These are phyloP conservation scores for Loriculus beryllinus DNA, from an alignment of 2,797 vertebrate species.

Conservation along the genomic window DNA sequence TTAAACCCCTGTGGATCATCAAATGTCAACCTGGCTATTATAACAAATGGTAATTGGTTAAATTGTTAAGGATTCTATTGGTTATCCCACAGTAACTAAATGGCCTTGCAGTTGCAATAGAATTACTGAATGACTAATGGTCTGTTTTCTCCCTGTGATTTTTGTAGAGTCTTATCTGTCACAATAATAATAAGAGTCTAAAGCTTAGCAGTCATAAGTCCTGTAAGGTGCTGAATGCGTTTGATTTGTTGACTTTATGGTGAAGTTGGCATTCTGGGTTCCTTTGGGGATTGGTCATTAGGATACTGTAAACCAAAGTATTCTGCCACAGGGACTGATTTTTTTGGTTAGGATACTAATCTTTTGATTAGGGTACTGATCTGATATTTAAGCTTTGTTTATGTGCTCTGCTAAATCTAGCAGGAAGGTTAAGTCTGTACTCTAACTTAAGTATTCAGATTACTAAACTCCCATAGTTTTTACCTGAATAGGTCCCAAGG, in stretches of 20 bases:
- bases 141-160: constrained; percentile 68
- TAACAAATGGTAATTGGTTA: constrained; percentile 77
- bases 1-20: constrained; percentile 70
- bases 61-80: constrained; percentile 78
- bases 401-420: background rate
- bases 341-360: background rate
- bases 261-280: background rate
- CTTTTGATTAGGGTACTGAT: background rate
- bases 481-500: background rate
- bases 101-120: constrained; percentile 72
- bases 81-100: constrained; percentile 76
- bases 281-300: background rate
- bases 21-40: constrained; percentile 74
- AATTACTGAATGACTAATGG: constrained; percentile 72
- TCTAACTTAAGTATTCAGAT: background rate
- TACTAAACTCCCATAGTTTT: background rate
- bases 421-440: background rate
- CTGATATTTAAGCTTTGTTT: background rate
- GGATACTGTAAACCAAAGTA: background rate
- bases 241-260: background rate
- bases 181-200: constrained; percentile 20
- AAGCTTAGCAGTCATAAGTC: background rate
- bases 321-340: background rate
- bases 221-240: background rate
- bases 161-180: constrained; percentile 52